These are phyloP conservation scores for Drosophila malerkotliana DNA, from an alignment of 1,140 invertebrate genomes.

Conservation along the genomic window DNA sequence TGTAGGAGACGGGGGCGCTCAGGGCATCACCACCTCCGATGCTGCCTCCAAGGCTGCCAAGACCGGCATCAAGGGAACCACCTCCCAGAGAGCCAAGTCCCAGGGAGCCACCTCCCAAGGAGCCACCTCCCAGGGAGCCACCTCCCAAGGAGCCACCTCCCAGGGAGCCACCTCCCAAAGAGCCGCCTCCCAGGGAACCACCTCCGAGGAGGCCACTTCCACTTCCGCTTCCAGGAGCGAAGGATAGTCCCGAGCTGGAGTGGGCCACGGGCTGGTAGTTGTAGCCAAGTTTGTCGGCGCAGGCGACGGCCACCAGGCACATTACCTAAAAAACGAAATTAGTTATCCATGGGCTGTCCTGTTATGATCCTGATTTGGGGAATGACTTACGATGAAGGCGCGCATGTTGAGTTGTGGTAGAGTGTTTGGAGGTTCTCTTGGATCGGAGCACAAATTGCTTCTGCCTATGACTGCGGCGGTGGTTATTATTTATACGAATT, in stretches of 20 bases:
- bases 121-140: conserved; percentile 14
- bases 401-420: conserved; percentile 78
- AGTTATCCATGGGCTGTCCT: conserved; percentile 32
- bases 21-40: conserved; percentile 40
- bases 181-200: conserved; percentile 25
- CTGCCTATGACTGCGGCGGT: conserved; percentile 39
- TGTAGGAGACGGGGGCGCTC: conserved; percentile 32
- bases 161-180: conserved; percentile 8
- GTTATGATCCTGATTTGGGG: conserved; percentile 3
- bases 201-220: conserved; percentile 35
- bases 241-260: conserved; percentile 63
- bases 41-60: conserved; percentile 23
- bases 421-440: conserved; percentile 57
- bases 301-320: conserved; percentile 73
- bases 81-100: conserved; percentile 34
- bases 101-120: conserved; percentile 20
- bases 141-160: conserved; percentile 25
- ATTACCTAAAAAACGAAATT: conserved; percentile 48
- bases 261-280: conserved; percentile 77
- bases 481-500: conserved; percentile 73
- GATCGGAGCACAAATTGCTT: conserved; percentile 65
- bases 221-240: conserved; percentile 58
- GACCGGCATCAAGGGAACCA: conserved; percentile 20
- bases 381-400: conserved; percentile 71
- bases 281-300: conserved; percentile 77